Evolutionary conservation across 2,797 vertebrate species (phyloP), one percentile per base, ranked within the genome.

Genomic region (Phalloptychus januarius): DNA sequence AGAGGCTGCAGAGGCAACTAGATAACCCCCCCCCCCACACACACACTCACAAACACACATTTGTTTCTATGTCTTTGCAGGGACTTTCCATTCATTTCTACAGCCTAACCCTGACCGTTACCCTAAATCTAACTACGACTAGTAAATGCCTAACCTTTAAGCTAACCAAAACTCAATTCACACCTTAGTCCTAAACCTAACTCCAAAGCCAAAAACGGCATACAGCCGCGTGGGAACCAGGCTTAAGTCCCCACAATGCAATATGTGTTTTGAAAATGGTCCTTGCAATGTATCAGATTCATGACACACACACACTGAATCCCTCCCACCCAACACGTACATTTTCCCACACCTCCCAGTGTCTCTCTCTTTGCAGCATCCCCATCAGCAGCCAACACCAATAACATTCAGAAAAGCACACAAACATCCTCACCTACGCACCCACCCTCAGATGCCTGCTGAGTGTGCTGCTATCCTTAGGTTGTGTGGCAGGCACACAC

Each of bases 1-100:
- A 85, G 86, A 87, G 79, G 86, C 91, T 93, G 91, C 92, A 90
- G 93, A 93, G 90, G 89, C 89, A 90, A 88, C 80, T 72, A 83
- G 91, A 94, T 92, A 93, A 91, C 84, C 58, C 83, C 67, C 79
- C 58, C 71, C 69, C 72, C 69, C 61, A 33, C 50, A 20, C 75
- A 33, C 72, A 74, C 73, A 73, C 69, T 71, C 61, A 71, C 72
- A 12, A 18, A 48, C 71, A 54, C 33, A 7, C 54, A 74, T 15
- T 48, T 76, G 2, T 50, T 50, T 20, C 18, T 50, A 18, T 23
- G 18, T 50, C 7, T 50, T 50, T 50, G 48, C 18, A 50, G 48
- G 18, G 48, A 7, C 48, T 50, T 50, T 50, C 48, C 18, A 50
- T 48, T 48, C 20, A 7, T 50, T 50, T 50, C 18, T 23, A 50